These are phyloP conservation scores for Suncus etruscus DNA, from an alignment of 2,113 vertebrate genomes.

Conservation along the genomic window DNA sequence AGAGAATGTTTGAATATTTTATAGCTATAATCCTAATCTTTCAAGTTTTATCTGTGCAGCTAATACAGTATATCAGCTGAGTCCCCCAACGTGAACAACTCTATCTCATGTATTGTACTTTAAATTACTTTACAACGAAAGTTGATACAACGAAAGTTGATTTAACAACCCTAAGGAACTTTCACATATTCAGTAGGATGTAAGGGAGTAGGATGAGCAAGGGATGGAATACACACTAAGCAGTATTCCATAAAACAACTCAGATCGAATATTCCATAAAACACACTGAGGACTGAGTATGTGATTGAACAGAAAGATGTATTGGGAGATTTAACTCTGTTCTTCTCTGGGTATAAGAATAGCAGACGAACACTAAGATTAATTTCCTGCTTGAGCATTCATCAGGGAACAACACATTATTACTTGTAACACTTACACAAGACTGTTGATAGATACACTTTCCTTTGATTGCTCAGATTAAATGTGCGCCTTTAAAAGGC, in stretches of 20 bases:
- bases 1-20: not conserved
- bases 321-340: slow-evolving; percentile 75
- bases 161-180: slow-evolving; percentile 59
- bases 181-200: slow-evolving; percentile 66
- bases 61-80: not conserved
- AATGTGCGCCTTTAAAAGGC: slow-evolving; percentile 73
- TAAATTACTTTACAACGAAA: slow-evolving; percentile 30
- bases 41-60: not conserved
- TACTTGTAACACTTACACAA: slow-evolving; percentile 85
- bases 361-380: slow-evolving; percentile 81
- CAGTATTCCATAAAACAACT: slow-evolving; percentile 54
- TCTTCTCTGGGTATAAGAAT: slow-evolving; percentile 76
- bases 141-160: slow-evolving; percentile 31
- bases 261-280: slow-evolving; percentile 59
- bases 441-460: slow-evolving; percentile 81
- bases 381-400: slow-evolving; percentile 87
- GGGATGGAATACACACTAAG: not conserved
- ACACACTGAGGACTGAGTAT: slow-evolving; percentile 60
- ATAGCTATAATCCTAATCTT: slow-evolving; percentile 43
- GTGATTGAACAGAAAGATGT: slow-evolving; percentile 79
- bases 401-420: slow-evolving; percentile 85
- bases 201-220: slow-evolving; percentile 45
- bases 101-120: not conserved
- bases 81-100: slow-evolving; percentile 23
- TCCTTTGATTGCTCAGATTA: slow-evolving; percentile 80